Evolutionary conservation across 2,888 invertebrate species (phyloP), one percentile per base, ranked within the genome.

Genomic region (Bellardia bayeri): DNA sequence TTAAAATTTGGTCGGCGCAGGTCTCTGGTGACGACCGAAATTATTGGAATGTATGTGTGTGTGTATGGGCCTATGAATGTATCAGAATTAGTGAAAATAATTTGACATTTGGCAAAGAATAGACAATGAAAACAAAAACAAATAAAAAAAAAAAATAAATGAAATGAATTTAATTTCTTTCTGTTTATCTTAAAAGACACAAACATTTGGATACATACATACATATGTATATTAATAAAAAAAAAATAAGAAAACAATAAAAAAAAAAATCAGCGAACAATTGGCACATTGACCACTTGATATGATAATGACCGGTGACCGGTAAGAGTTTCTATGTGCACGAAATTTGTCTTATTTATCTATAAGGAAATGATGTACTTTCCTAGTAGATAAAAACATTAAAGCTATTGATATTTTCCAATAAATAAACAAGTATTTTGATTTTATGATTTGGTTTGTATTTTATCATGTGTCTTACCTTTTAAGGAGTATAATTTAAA

Each of bases 101-200:
- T 63, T 75, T 82, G 82, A 51, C 75, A 82, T 82, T 82, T 82
- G 82, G 69, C 75, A 63, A 80, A 61, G 61, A 76, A 63, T 68
- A 58, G 23, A 14, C 40, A 81, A 72, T 71, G 42, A 72, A 81
- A 74, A 74, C 81, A 81, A 72, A 81, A 66, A 63, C 23, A 66
- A 56, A 63, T 42, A 56, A 66, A 82, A 75, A 82, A 72, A 7
- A 79, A 13, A 79, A 51, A 81, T 23, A 81, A 23, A 45, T 45
- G 45, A 45, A 45, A 45, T 45, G 13, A 72, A 45, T 42, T 56
- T 8, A 23, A 56, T 75, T 61, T 58, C 8, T 49, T 61, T 56
- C 42, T 42, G 54, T 66, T 66, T 74, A 72, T 81, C 42, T 45
- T 13, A 49, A 16, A 64, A 82, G 37, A 79, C 8, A 7, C 13